Base-by-base conservation (phyloP, 92 coral and sea anemone species). In the Porites divaricata region DNA sequence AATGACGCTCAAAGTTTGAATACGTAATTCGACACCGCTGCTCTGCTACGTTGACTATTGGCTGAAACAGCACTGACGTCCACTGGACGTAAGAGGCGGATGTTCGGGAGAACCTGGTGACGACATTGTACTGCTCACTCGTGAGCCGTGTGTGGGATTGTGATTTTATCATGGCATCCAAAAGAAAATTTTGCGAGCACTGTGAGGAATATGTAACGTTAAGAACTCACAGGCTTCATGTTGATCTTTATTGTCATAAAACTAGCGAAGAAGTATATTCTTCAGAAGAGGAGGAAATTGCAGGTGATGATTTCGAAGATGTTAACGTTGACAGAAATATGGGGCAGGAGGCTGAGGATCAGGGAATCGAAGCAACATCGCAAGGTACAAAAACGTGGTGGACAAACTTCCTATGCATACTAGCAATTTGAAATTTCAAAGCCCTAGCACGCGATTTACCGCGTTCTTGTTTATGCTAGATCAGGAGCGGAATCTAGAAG, bases 141-240 rank as follows among this genome's bases (percentile, higher is more conserved):
- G 1, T 12, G n/a, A 63, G 20, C 8, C n/a, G n/a, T n/a, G n/a
- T n/a, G n/a, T n/a, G n/a, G n/a, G n/a, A n/a, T n/a, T n/a, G n/a
- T n/a, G n/a, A n/a, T n/a, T n/a, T n/a, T n/a, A n/a, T n/a, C 28
- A 73, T 72, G 77, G 6, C 79, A 57, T 24, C 52, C 11, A 84
- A 88, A 74, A 78, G 92, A 67, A 88, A 83, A n/a, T 84, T 76
- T 67, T 88, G 92, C 68, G 88, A 88, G 17, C 89, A 88, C 67
- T 88, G 85, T 69, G 71, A 70, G 15, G 91, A 88, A 75, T 88
- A 48, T 82, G 82, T 88, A 26, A 50, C 84, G 50, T 26, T 88
- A 54, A 76, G 91, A 68, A 76, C 91, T 58, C 59, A 75, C 80
- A 76, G 85, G 54, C 88, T 57, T 25, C 88, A 83, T 63, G 88